A percentile compares a stretch with the other conserved stretches of the same genome.
Conservation (phyloP, 2,888 invertebrate genomes). For the Glyphotaelius pellucidus region DNA sequence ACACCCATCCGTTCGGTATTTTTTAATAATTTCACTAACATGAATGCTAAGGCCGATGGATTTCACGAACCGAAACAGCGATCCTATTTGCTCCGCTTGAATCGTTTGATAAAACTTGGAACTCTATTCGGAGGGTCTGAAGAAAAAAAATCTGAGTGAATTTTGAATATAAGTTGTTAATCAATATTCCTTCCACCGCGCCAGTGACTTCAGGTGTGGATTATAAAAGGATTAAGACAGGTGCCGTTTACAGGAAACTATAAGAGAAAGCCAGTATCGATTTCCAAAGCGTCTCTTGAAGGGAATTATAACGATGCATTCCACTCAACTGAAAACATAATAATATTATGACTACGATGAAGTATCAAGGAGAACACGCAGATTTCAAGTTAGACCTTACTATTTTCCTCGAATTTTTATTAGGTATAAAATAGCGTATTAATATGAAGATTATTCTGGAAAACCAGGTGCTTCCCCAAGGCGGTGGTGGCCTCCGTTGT, state of each 20-base stretch:
- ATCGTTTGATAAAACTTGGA: neutral
- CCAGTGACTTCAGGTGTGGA: neutral
- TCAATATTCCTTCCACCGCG: neutral
- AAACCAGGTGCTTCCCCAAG: constrained; percentile 77
- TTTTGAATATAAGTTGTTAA: neutral
- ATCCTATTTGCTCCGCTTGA: neutral
- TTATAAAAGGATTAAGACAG: neutral
- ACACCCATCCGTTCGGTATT: neutral
- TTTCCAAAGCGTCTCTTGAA: neutral
- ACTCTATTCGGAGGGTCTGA: too few species aligned
- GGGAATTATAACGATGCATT: neutral
- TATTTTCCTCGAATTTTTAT: too few species aligned
- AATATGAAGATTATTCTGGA: too few species aligned
- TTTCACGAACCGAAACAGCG: neutral
- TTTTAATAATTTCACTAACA: neutral
- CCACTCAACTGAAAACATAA: neutral
- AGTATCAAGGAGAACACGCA: too few species aligned
- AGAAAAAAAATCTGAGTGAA: neutral
- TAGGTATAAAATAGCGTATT: too few species aligned
- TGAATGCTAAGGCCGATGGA: neutral
- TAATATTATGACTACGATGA: neutral
- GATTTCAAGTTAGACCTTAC: too few species aligned
- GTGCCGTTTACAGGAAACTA: neutral
- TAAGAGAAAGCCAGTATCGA: constrained; percentile 2
- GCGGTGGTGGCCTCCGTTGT: constrained; percentile 83